Conservation (phyloP, 2,797 vertebrate genomes). For the Mormyrops attenuatus region DNA sequence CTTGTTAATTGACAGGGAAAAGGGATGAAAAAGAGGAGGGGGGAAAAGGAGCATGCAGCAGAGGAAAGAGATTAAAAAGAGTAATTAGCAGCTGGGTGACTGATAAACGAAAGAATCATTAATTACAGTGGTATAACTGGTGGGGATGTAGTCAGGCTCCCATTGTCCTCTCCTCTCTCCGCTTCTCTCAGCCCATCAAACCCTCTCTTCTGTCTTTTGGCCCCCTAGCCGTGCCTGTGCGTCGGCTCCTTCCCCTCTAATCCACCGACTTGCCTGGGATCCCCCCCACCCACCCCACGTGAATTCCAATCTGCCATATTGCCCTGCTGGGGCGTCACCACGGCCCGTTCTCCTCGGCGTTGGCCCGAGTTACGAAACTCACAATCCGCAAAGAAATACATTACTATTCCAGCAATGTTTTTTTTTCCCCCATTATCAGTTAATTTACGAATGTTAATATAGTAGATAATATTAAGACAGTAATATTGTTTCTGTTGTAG, state of each 20-base stretch:
- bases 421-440: slow-evolving; percentile 20
- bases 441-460: slow-evolving; percentile 33
- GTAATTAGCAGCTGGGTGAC: slow-evolving; percentile 72
- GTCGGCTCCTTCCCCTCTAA: not conserved
- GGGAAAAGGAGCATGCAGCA: slow-evolving; percentile 40
- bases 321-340: not conserved
- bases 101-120: slow-evolving; percentile 70
- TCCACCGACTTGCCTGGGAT: not conserved
- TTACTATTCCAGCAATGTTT: slow-evolving; percentile 5
- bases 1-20: slow-evolving; percentile 44
- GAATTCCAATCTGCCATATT: not conserved
- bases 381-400: not conserved
- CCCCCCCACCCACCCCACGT: not conserved
- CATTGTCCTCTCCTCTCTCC: slow-evolving; percentile 12
- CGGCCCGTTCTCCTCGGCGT: too few relatives aligned
- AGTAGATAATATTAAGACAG: slow-evolving; percentile 38
- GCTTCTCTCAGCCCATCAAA: slow-evolving; percentile 34
- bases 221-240: slow-evolving; percentile 3
- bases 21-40: slow-evolving; percentile 29
- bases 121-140: slow-evolving; percentile 71
- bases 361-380: not conserved
- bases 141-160: slow-evolving; percentile 46
- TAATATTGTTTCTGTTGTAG: slow-evolving; percentile 30
- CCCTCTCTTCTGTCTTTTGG: slow-evolving; percentile 10
- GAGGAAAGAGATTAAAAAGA: slow-evolving; percentile 72